Conservation (phyloP, 2,113 vertebrate genomes). For the Circaetus gallicus region DNA sequence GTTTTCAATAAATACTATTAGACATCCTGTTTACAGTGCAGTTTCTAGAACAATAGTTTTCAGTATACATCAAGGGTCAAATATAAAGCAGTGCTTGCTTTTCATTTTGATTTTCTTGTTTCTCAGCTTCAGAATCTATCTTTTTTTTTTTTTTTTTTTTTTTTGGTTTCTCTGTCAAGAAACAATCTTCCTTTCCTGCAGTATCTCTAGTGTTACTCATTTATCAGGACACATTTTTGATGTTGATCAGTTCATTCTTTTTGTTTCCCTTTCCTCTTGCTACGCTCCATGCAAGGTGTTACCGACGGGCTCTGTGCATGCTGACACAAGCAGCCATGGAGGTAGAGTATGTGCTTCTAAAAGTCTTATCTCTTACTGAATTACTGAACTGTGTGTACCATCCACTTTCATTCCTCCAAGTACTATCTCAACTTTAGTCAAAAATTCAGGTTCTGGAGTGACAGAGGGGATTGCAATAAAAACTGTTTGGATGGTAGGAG, state of each 20-base stretch:
- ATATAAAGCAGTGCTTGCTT: not conserved
- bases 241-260: not conserved
- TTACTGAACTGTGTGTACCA: not conserved
- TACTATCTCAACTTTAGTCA: not conserved
- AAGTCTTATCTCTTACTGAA: not conserved
- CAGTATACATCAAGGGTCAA: not conserved
- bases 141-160: not conserved
- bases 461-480: not conserved
- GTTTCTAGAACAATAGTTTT: not conserved
- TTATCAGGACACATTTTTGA: not conserved
- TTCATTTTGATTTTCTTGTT: not conserved
- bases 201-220: not conserved
- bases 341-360: not conserved
- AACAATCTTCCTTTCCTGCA: not conserved
- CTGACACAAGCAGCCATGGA: not conserved
- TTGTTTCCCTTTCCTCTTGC: fast-evolving
- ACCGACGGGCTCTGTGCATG: not conserved
- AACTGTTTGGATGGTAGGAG: not conserved
- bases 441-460: not conserved
- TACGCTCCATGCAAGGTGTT: not conserved
- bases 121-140: not conserved
- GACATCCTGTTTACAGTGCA: not conserved
- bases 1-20: constrained; percentile 31
- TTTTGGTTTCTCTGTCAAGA: not conserved
- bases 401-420: not conserved